phyloP scores from a whole-genome alignment of 2,797 vertebrate species.

The Zalophus californianus region DNA sequence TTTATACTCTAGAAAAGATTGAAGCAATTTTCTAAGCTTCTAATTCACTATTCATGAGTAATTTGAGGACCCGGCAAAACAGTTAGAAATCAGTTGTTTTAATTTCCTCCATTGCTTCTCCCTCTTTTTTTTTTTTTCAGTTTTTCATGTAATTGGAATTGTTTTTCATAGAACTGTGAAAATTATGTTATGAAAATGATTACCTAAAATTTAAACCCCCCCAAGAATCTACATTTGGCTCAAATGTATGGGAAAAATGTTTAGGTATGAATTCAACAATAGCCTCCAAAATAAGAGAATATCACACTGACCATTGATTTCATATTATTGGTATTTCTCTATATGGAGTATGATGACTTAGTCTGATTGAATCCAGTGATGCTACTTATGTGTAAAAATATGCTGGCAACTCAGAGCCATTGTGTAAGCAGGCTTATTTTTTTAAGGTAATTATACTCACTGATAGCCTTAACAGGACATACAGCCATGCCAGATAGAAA shows the following conservation, averaged over 20 bases:
- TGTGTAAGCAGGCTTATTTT: slow-evolving; percentile 48
- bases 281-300: not conserved
- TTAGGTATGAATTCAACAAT: not conserved
- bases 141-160: not conserved
- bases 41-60: not conserved
- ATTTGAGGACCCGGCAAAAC: not conserved
- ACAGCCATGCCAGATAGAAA: slow-evolving; percentile 62
- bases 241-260: not conserved
- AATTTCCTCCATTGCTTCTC: not conserved
- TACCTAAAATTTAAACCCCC: not conserved
- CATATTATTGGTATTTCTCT: not conserved
- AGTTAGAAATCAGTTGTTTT: not conserved
- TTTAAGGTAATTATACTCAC: slow-evolving; percentile 55
- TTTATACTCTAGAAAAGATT: not conserved
- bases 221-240: not conserved
- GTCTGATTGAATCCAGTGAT: not conserved
- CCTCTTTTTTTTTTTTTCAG: not conserved
- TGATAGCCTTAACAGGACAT: slow-evolving; percentile 37
- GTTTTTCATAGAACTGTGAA: not conserved
- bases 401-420: not conserved
- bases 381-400: not conserved
- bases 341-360: not conserved
- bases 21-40: not conserved
- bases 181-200: not conserved
- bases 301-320: not conserved